phyloP scores from a whole-genome alignment of 2,888 invertebrate species.

The Nyleta sp. region DNA sequence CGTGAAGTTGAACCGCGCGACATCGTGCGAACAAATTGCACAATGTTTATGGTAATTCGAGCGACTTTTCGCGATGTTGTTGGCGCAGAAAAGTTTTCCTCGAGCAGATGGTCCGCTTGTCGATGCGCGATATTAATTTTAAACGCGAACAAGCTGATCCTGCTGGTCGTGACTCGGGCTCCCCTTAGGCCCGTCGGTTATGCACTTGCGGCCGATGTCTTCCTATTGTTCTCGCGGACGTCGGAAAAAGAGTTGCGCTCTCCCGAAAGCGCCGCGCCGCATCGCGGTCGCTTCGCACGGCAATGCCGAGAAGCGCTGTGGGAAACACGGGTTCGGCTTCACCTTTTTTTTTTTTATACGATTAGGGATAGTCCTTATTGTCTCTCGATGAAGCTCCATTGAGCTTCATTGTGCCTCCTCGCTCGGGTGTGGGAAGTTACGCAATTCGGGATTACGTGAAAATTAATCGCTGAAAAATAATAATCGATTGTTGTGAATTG shows the following conservation, averaged over 20 bases:
- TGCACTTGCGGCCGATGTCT: constrained; percentile 8
- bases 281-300: constrained; percentile 29
- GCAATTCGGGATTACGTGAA: constrained; percentile 31
- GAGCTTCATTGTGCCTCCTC: constrained; percentile 18
- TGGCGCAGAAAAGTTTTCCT: no score
- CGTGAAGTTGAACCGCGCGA: no score
- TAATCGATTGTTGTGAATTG: not conserved
- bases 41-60: no score
- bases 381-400: constrained; percentile 24
- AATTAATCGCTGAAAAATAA: constrained; percentile 33
- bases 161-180: no score
- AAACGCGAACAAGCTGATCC: no score
- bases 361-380: constrained; percentile 53
- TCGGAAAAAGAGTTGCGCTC: constrained; percentile 40
- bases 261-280: constrained; percentile 8
- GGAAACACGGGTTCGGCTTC: constrained; percentile 33
- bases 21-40: no score
- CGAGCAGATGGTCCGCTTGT: no score
- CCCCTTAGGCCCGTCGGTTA: no score
- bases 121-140: no score
- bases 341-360: constrained; percentile 17
- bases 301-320: constrained; percentile 18
- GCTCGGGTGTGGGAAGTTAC: constrained; percentile 18
- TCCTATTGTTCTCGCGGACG: constrained; percentile 39
- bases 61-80: no score